Evolutionary conservation across 2,113 vertebrate genomes (phyloP), one percentile per base, ranked within the genome.

Genomic region (Atractosteus spatula): DNA sequence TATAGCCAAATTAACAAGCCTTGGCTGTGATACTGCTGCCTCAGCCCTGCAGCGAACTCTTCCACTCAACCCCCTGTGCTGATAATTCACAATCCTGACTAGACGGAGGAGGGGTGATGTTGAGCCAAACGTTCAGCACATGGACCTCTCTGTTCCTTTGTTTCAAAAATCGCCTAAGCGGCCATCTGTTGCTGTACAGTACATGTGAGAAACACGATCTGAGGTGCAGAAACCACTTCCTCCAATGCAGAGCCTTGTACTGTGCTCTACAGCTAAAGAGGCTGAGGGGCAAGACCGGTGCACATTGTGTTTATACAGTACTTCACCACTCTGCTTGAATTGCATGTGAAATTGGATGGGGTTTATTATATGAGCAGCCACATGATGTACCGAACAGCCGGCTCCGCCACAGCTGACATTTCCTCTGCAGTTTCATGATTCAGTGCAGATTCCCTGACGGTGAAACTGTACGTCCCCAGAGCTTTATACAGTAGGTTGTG

Each of bases 181-280:
- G 71, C 79, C 80, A 85, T 89, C 85, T 88, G 84, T 86, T 92
- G 84, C 78, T 86, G 84, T 84, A 80, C 47, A 7, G 84, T 84
- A 79, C 57, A 80, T 81, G 81, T 72, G 71, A 81, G 89, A 84
- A 78, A 79, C 42, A 72, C 79, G 87, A 89, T 75, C 79, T 55
- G 72, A 13, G 55, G 77, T 71, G 80, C 77, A 55, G 75, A 76
- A 77, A 78, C 80, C 74, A 68, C 69, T 64, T 71, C 80, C 80
- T 76, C 75, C 77, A 77, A 73, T 72, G 80, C 68, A 62, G 47
- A 7, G 47, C 47, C 47, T 51, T 29, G 29, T 29, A 29, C 29
- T 29, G 29, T 29, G 81, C 74, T 78, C 81, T 59, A 3, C 3
- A 51, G 81, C 77, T 79, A 79, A 71, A 51, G 61, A 41, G 67